Evolutionary conservation across 2,113 vertebrate species (phyloP).

Genomic region (Echinops telfairi): DNA sequence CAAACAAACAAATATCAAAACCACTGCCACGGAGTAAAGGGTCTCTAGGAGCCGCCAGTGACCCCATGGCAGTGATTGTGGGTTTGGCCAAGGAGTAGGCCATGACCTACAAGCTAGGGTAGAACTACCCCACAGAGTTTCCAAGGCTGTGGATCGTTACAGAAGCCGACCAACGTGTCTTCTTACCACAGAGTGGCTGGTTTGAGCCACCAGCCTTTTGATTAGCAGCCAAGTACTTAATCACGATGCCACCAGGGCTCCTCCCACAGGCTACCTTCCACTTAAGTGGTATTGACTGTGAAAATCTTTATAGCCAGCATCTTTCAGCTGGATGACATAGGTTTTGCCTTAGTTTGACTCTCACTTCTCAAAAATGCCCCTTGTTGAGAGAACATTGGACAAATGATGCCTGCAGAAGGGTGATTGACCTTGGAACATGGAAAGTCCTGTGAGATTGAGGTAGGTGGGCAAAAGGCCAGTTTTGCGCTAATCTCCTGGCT

Average conservation of each 20-base stretch:
- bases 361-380: not conserved
- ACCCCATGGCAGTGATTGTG: too few species aligned
- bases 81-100: too few species aligned
- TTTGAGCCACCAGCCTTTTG: too few species aligned
- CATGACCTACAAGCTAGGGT: too few species aligned
- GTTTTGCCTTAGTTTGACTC: not conserved
- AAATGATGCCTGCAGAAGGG: not conserved
- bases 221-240: too few species aligned
- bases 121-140: too few species aligned
- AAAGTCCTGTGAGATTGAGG: not conserved
- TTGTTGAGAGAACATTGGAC: not conserved
- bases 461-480: not conserved
- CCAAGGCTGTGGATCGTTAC: not conserved
- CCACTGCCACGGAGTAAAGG: too few species aligned
- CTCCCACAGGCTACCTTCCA: not conserved
- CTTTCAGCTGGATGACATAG: not conserved
- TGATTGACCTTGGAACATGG: not conserved
- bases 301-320: not conserved
- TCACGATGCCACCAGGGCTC: too few species aligned
- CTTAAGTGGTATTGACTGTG: not conserved
- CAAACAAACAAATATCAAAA: too few species aligned
- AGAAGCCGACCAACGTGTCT: too few species aligned
- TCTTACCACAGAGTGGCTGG: too few species aligned
- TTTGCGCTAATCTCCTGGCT: not conserved
- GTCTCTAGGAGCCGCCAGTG: too few species aligned